Evolutionary conservation across 2,113 vertebrate genomes (phyloP), one percentile per base, ranked within the genome.

Genomic region (Nannobrachium achirus): DNA sequence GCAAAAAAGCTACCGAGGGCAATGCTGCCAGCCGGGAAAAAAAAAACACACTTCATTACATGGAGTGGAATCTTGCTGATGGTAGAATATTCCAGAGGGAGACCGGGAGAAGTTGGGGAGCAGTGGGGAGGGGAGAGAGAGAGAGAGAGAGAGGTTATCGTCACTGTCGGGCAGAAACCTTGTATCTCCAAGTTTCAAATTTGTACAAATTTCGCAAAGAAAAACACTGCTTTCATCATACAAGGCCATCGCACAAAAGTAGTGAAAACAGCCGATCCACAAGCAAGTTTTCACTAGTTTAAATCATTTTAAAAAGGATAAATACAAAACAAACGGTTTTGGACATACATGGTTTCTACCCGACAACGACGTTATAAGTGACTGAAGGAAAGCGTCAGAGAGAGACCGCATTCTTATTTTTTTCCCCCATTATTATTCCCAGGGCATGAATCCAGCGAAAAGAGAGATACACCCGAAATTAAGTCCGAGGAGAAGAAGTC

Each of bases 1-100:
- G 25, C 25, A 33, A 33, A 33, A 33, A 5, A 33, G 25, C 25
- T 33, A 11, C 62, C 16, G 76, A 3, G 15, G 46, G 18, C 25
- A 0, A 2, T 9, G 63, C 70, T 82, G 85, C 84, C 86, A 91
- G 82, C 83, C 90, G 89, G 88, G 86, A 72, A 40, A 19, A 63
- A 56, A 46, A 72, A 40, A 19, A 63, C 53, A 46, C 10, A 8
- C 66, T 85, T 89, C 69, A 91, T 89, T 84, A 88, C 39, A 61
- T 61, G 58, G 55, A 89, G 82, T 88, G 76, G 59, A 61, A 45
- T 72, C 50, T 69, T 76, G 86, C 82, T 88, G 87, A 85, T 70
- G 78, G 38, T 50, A 18, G 79, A 72, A 67, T 70, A 10, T 39
- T 66, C 40, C 57, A 62, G 13, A 1, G 10, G 51, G 4, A 13